These are phyloP conservation scores for Meriones unguiculatus DNA, from an alignment of 2,113 vertebrate species.

Conservation along the genomic window DNA sequence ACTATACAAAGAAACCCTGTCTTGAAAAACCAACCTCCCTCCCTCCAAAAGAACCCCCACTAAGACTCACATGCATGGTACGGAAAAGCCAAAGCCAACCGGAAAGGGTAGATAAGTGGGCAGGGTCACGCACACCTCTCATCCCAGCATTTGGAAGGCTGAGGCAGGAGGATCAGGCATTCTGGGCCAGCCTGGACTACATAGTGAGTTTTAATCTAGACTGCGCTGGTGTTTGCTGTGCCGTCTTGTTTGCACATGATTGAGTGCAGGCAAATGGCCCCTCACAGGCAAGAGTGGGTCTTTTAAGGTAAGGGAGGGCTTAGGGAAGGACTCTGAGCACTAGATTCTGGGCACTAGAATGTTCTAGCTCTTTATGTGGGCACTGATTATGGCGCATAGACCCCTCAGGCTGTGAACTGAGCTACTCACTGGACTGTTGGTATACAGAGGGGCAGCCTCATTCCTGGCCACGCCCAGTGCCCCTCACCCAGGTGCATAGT, in stretches of 20 bases:
- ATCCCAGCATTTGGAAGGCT: neutral
- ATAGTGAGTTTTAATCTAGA: neutral
- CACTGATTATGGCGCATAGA: neutral
- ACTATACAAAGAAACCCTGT: no score
- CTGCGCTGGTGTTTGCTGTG: neutral
- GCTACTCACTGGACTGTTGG: neutral
- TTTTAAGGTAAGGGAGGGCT: neutral
- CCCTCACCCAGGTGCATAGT: neutral
- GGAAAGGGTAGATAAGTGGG: no score
- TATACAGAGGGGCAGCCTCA: fast-evolving
- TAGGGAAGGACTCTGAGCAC: neutral
- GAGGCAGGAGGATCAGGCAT: neutral
- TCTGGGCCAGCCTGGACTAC: neutral
- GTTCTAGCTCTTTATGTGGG: neutral
- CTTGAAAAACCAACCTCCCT: no score
- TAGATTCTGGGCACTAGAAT: neutral
- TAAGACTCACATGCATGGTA: neutral
- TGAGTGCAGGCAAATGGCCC: neutral
- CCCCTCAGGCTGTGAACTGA: neutral
- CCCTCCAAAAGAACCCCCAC: no score
- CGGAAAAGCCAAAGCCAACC: neutral
- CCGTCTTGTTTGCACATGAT: neutral
- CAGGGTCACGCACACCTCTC: no score
- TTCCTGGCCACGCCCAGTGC: fast-evolving
- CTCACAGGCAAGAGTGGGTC: neutral